These are phyloP conservation scores for Nephrotoma guestfalica DNA, from an alignment of 2,888 invertebrate genomes.

Conservation along the genomic window DNA sequence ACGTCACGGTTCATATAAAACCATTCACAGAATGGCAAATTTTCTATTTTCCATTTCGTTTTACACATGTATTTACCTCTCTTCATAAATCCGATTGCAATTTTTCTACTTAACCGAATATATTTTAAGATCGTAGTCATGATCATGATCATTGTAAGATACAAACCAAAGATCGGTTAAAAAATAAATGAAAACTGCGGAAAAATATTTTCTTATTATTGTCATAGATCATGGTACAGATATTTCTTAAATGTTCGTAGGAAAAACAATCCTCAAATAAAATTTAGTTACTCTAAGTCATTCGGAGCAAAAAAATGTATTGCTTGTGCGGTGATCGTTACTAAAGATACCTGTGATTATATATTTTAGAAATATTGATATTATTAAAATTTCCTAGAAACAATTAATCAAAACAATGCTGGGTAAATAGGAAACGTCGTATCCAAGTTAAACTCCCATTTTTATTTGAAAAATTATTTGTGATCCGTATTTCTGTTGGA, in stretches of 20 bases:
- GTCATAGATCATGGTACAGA: background rate
- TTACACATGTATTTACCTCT: too few relatives aligned
- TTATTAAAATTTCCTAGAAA: background rate
- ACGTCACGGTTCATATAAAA: background rate
- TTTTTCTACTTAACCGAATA: background rate
- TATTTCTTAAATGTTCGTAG: background rate
- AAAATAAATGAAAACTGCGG: background rate
- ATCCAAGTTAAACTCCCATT: background rate
- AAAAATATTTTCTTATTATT: background rate
- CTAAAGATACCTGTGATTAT: background rate
- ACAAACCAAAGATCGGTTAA: background rate
- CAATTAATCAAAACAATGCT: background rate
- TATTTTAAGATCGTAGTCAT: background rate
- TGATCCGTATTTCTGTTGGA: background rate
- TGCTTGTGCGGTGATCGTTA: background rate
- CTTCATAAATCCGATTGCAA: background rate
- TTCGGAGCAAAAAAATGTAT: background rate
- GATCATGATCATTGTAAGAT: background rate
- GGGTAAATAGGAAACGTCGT: background rate
- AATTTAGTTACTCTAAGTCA: background rate
- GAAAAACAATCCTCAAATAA: background rate
- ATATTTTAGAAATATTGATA: background rate
- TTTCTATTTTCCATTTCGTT: background rate
- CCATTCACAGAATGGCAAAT: background rate
- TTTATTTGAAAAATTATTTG: background rate